A percentile compares a stretch with the other conserved stretches of the same genome.
These are phyloP conservation scores for Bombus consobrinus DNA, from an alignment of 1,140 invertebrate genomes.

Conservation along the genomic window DNA sequence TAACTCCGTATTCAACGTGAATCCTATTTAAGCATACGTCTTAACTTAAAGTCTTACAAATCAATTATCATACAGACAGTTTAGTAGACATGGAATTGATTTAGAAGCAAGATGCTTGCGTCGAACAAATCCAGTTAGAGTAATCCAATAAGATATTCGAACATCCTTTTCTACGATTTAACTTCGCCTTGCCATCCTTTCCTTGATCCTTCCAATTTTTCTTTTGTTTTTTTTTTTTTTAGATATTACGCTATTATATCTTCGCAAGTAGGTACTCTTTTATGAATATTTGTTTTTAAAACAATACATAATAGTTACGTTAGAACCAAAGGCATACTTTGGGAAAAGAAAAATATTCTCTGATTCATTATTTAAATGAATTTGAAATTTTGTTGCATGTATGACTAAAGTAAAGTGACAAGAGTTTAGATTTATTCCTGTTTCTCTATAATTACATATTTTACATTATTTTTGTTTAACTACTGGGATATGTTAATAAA, in stretches of 20 bases:
- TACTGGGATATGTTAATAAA: background rate
- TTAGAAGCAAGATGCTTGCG: background rate
- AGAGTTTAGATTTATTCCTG: background rate
- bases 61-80: background rate
- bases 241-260: background rate
- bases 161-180: constrained; percentile 1
- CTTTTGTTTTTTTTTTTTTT: background rate
- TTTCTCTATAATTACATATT: background rate
- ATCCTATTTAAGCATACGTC: background rate
- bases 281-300: background rate
- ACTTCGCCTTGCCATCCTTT: background rate
- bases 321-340: too few relatives aligned
- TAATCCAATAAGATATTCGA: constrained; percentile 15
- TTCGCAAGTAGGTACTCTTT: background rate
- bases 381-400: background rate
- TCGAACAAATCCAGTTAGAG: background rate
- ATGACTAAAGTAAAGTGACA: background rate
- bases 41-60: background rate
- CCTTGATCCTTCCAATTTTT: too few relatives aligned
- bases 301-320: too few relatives aligned
- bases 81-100: background rate
- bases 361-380: background rate
- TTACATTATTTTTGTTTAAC: background rate
- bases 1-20: background rate
- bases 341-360: background rate